A percentile compares a stretch with the other conserved stretches of the same genome.
Conservation (phyloP, 2,113 vertebrate species). For the Hippocampus barbouri region DNA sequence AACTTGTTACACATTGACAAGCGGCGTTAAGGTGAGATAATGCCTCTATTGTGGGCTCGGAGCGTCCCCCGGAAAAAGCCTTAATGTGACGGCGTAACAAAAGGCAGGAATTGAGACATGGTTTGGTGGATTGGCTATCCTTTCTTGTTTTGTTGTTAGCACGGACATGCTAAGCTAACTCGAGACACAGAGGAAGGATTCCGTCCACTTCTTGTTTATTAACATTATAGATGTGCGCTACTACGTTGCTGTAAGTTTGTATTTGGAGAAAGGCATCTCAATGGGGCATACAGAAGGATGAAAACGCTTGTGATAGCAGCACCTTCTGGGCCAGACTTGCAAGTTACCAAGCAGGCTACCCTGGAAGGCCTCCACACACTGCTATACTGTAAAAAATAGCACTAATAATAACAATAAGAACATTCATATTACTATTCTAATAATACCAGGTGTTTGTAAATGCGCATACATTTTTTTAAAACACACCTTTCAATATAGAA, state of each 20-base stretch:
- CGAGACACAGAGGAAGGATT: background rate
- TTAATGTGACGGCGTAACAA: constrained; percentile 9
- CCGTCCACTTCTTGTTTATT: background rate
- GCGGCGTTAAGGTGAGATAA: constrained; percentile 21
- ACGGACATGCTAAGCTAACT: constrained; percentile 4
- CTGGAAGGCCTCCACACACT: constrained; percentile 4
- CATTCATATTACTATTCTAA: background rate
- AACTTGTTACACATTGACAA: constrained; percentile 16
- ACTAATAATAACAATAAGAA: background rate
- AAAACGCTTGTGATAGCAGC: background rate
- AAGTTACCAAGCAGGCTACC: constrained; percentile 2
- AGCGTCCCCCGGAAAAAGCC: constrained; percentile 19
- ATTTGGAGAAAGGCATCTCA: background rate
- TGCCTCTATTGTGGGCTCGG: constrained; percentile 8
- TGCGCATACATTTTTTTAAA: background rate
- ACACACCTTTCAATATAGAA: background rate
- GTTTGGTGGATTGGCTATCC: background rate
- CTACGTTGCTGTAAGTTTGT: background rate
- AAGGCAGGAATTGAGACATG: constrained; percentile 42
- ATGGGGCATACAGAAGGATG: background rate
- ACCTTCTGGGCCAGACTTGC: constrained; percentile 4
- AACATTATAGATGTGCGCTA: no score
- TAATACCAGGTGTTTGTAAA: background rate
- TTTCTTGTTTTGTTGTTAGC: constrained; percentile 17
- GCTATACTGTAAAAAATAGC: background rate